These are phyloP conservation scores for Puntigrus tetrazona DNA, from an alignment of 2,113 vertebrate species.

Conservation along the genomic window DNA sequence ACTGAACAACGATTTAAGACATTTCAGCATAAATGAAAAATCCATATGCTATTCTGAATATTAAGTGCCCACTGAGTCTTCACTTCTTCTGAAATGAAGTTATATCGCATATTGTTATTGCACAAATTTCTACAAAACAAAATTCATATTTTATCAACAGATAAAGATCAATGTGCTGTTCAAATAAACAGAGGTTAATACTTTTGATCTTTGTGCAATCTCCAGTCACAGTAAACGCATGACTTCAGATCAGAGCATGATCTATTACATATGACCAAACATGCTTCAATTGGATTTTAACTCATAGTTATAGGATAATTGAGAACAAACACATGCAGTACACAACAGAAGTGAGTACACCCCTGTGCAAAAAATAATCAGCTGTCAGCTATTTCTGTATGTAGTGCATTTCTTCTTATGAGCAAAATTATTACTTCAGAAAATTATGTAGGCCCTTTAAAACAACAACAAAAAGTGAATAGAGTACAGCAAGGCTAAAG, in stretches of 20 bases:
- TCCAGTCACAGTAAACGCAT: slow-evolving; percentile 57
- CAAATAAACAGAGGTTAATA: slow-evolving; percentile 51
- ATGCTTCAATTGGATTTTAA: slow-evolving; percentile 52
- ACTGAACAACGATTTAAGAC: slow-evolving; percentile 27
- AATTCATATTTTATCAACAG: slow-evolving; percentile 46
- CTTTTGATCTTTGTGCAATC: slow-evolving; percentile 52
- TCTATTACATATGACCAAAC: slow-evolving; percentile 49
- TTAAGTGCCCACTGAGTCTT: slow-evolving; percentile 22
- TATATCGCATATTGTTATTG: slow-evolving; percentile 53
- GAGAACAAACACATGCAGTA: slow-evolving; percentile 40
- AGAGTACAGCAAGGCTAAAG: neutral
- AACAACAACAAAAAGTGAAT: neutral
- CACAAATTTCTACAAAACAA: slow-evolving; percentile 54
- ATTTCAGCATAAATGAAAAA: slow-evolving; percentile 41
- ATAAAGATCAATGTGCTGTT: slow-evolving; percentile 51
- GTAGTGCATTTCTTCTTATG: neutral
- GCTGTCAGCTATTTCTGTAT: neutral
- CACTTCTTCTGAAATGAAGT: slow-evolving; percentile 19
- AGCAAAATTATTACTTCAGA: neutral
- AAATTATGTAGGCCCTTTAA: neutral
- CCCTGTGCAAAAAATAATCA: neutral
- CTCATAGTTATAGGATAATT: slow-evolving; percentile 49
- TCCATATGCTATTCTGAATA: slow-evolving; percentile 32
- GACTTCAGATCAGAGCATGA: slow-evolving; percentile 52
- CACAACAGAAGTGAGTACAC: slow-evolving; percentile 5